A percentile compares a stretch with the other conserved stretches of the same genome.
phyloP scores from a whole-genome alignment of 2,113 vertebrate genomes.

The Notarius lentiginosus region DNA sequence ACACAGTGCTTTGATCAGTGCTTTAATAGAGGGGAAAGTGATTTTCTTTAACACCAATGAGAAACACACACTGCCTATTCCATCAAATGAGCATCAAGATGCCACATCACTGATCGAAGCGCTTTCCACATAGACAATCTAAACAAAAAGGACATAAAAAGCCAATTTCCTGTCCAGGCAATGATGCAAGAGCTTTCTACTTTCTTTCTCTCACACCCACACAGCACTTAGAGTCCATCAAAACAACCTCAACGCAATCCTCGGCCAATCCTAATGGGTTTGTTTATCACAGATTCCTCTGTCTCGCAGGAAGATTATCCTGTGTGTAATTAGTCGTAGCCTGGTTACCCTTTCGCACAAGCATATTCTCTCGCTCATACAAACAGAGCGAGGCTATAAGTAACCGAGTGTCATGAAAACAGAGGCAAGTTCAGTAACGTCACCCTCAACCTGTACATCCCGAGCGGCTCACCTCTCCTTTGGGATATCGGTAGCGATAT shows the following conservation, averaged over 20 bases:
- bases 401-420: not conserved
- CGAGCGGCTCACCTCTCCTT: slow-evolving; percentile 85
- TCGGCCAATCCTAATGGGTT: slow-evolving; percentile 28
- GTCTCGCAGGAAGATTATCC: slow-evolving; percentile 40
- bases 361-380: not conserved
- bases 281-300: slow-evolving; percentile 45
- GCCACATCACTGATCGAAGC: not conserved
- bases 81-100: not conserved
- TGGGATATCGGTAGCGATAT: slow-evolving; percentile 96
- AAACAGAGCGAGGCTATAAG: not conserved
- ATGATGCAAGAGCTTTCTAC: not conserved
- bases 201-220: not conserved
- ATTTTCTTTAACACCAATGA: not conserved
- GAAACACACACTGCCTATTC: not conserved
- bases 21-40: not conserved
- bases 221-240: not conserved
- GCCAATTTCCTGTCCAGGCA: not conserved
- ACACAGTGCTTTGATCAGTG: not conserved
- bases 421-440: not conserved
- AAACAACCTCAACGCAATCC: slow-evolving; percentile 5
- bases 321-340: slow-evolving; percentile 51
- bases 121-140: not conserved
- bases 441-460: not conserved
- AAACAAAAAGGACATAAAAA: not conserved
- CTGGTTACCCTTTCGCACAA: slow-evolving; percentile 32